Percentiles rank a stretch among this genome's conserved stretches.
These are phyloP conservation scores for Coracias cyanogaster DNA, from an alignment of 2,797 vertebrate species.

Conservation along the genomic window DNA sequence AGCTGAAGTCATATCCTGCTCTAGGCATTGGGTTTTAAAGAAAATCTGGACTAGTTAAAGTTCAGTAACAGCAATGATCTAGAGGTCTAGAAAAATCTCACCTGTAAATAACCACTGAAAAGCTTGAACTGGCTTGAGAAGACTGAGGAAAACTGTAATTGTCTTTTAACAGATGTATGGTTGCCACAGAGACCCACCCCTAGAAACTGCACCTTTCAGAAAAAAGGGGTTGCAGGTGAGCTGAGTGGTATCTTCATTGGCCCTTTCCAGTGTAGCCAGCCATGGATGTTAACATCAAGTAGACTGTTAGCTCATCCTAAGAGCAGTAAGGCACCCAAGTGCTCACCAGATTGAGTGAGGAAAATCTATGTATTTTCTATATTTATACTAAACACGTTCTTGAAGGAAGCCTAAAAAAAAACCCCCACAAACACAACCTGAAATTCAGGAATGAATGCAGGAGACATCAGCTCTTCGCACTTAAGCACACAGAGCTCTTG, in stretches of 20 bases:
- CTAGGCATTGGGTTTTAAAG: background rate
- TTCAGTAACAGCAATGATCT: background rate
- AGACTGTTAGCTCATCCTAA: background rate
- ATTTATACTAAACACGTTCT: background rate
- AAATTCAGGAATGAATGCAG: background rate
- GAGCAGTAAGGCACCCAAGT: background rate
- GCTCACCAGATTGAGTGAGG: background rate
- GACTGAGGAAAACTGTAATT: background rate
- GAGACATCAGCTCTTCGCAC: background rate
- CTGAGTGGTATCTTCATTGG: background rate
- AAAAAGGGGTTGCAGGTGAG: background rate
- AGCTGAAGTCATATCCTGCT: background rate
- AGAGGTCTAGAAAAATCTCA: background rate
- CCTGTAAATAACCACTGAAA: background rate
- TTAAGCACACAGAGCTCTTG: background rate
- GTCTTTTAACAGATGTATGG: background rate
- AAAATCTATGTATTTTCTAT: background rate
- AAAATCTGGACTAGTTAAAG: background rate
- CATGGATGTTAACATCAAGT: rapidly evolving
- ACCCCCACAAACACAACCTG: background rate
- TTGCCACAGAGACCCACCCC: background rate
- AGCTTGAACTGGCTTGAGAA: background rate
- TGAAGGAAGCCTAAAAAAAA: background rate
- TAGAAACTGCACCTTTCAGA: background rate
- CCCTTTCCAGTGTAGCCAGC: background rate